Evolutionary conservation across 1,140 invertebrate species (phyloP), one percentile per base, ranked within the genome.

Genomic region (Ceratina japonica): DNA sequence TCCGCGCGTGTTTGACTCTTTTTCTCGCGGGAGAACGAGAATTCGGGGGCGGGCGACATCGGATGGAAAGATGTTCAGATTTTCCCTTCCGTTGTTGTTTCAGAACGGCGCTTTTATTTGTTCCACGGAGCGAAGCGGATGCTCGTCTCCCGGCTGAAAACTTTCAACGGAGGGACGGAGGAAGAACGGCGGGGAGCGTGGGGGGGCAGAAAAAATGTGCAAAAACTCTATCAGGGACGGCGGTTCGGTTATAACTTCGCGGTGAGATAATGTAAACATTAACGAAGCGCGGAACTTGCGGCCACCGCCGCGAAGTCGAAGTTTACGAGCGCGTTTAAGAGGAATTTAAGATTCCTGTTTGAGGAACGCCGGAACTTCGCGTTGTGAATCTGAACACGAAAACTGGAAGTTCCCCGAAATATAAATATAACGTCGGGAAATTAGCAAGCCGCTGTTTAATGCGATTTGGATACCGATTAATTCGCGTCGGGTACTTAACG

Each of bases 231-330:
- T 63, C 62, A 20, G 37, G 44, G 3, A 24, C 2, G 15, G 22
- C 24, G 49, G 24, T 52, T 56, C 66, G 12, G 51, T 70, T 56
- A 37, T 56, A 56, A 70, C 66, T 70, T 56, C 13, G 66, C 24
- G 51, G 13, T 20, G 24, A 56, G 24, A 52, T 54, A 68, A 68
- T 69, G 24, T 54, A 69, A 69, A 54, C 24, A 51, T 54, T 69
- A 54, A 69, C 51, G 24, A 68, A 68, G 65, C 24, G 65, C 49
- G 15, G 20, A 27, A 54, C 66, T 54, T 52, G 51, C 7, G 51
- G 22, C 3, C 22, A 54, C 37, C 37, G 37, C 37, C 10, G n/a
- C 27, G 51, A 69, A 31, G 24, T 69, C 18, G 3, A 27, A 27
- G 49, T 69, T 54, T 10, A 24, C 66, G 10, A 18, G 4, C 27